Percentiles rank a stretch among this genome's conserved stretches.
These are phyloP conservation scores for Aleiodes alternator DNA, from an alignment of 2,888 invertebrate species.

Conservation along the genomic window DNA sequence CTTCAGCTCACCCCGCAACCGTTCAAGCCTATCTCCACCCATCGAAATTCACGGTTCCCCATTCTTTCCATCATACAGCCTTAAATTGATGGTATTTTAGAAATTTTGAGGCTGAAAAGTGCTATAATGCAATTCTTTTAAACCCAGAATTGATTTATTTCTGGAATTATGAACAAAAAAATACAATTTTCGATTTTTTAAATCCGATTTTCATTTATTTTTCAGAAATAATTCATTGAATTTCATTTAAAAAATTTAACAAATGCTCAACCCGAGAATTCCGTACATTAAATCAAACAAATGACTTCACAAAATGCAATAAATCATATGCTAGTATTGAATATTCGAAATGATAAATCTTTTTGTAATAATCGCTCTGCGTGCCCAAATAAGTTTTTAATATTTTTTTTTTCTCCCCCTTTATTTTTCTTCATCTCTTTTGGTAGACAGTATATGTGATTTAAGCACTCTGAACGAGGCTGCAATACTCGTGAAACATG, in stretches of 20 bases:
- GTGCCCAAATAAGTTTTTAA: not conserved
- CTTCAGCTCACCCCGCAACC: no score
- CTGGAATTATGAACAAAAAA: no score
- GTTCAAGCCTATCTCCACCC: no score
- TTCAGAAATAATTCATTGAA: no score
- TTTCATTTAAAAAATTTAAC: slow-evolving; percentile 6
- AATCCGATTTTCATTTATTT: no score
- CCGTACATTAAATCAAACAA: slow-evolving; percentile 8
- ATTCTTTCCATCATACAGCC: no score
- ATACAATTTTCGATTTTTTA: no score
- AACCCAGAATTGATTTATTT: no score
- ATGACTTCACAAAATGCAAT: slow-evolving; percentile 20
- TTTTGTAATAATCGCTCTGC: slow-evolving; percentile 19
- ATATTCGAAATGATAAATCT: slow-evolving; percentile 21
- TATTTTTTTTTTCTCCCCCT: not conserved
- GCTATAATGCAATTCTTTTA: no score
- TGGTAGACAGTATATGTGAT: slow-evolving; percentile 49
- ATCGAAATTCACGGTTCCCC: no score
- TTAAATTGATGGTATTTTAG: no score
- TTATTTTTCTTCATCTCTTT: not conserved
- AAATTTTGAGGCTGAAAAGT: no score
- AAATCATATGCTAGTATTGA: slow-evolving; percentile 17
- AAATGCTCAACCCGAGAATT: slow-evolving; percentile 7
- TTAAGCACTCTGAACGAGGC: slow-evolving; percentile 59
- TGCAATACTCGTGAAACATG: slow-evolving; percentile 61